A percentile compares a stretch with the other conserved stretches of the same genome.
These are phyloP conservation scores for Euzophera pinguis DNA, from an alignment of 2,888 invertebrate species.

Conservation along the genomic window DNA sequence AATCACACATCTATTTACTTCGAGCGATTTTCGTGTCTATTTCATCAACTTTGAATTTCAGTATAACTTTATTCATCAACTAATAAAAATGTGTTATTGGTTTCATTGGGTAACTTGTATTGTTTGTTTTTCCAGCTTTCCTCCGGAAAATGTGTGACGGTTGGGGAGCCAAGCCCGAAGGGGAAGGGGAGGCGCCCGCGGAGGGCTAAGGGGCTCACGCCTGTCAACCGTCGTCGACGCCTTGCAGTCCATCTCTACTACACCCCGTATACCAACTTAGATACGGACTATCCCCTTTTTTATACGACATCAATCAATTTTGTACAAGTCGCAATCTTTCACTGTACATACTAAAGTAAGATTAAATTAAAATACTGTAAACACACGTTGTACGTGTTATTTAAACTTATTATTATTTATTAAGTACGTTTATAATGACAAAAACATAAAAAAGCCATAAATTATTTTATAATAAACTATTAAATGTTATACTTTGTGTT, in stretches of 20 bases:
- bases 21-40: neutral
- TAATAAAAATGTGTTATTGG: constrained; percentile 5
- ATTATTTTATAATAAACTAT: constrained; percentile 77
- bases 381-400: constrained; percentile 77
- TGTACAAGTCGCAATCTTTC: constrained; percentile 69
- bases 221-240: constrained; percentile 23
- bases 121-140: constrained; percentile 82
- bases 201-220: constrained; percentile 44
- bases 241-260: constrained; percentile 23
- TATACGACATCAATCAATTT: constrained; percentile 58
- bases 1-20: neutral
- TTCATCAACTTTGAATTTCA: constrained; percentile 5
- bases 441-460: constrained; percentile 66
- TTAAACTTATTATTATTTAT: constrained; percentile 71
- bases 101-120: constrained; percentile 3
- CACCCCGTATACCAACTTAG: constrained; percentile 61
- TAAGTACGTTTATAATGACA: constrained; percentile 76
- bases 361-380: constrained; percentile 74
- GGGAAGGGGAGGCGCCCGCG: constrained; percentile 51
- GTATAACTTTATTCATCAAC: constrained; percentile 10
- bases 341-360: constrained; percentile 77
- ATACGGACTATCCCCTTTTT: constrained; percentile 69
- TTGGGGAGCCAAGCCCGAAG: constrained; percentile 54
- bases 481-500: constrained; percentile 58
- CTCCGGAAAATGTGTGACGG: constrained; percentile 91